A percentile compares a stretch with the other conserved stretches of the same genome.
phyloP scores from a whole-genome alignment of 1,140 invertebrate genomes.

The Drosophila punjabiensis region DNA sequence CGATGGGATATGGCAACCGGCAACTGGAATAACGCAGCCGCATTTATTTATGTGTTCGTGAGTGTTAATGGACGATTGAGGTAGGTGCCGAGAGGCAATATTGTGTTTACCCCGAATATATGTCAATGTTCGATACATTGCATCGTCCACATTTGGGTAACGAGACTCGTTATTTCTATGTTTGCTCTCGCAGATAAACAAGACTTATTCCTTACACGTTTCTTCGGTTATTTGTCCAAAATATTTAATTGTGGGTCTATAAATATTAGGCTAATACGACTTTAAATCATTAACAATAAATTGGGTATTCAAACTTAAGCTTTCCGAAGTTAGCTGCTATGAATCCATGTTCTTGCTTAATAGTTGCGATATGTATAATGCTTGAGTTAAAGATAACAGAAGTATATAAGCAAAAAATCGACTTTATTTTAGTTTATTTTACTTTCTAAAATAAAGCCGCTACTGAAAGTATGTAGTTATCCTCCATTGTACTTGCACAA shows the following conservation, averaged over 20 bases:
- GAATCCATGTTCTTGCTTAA: no score
- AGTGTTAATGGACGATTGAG: conserved; percentile 43
- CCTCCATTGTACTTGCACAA: background rate
- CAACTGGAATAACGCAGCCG: conserved; percentile 26
- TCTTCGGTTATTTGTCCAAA: background rate
- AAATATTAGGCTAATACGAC: background rate
- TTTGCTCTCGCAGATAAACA: background rate
- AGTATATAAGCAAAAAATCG: no score
- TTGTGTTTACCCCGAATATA: conserved; percentile 35
- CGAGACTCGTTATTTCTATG: background rate
- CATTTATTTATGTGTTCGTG: conserved; percentile 28
- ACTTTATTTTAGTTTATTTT: no score
- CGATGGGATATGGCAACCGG: conserved; percentile 33
- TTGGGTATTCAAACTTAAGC: no score
- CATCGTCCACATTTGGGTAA: conserved; percentile 10
- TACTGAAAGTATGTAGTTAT: background rate
- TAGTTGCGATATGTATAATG: no score
- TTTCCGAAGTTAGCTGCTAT: no score
- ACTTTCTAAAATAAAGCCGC: background rate
- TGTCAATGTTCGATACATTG: conserved; percentile 14
- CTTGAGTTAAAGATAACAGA: no score
- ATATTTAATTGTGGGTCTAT: background rate
- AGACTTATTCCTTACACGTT: background rate
- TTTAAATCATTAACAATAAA: no score
- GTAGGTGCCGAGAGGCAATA: conserved; percentile 47